Evolutionary conservation across 2,888 invertebrate genomes (phyloP).

Genomic region (Lasioglossum vierecki): DNA sequence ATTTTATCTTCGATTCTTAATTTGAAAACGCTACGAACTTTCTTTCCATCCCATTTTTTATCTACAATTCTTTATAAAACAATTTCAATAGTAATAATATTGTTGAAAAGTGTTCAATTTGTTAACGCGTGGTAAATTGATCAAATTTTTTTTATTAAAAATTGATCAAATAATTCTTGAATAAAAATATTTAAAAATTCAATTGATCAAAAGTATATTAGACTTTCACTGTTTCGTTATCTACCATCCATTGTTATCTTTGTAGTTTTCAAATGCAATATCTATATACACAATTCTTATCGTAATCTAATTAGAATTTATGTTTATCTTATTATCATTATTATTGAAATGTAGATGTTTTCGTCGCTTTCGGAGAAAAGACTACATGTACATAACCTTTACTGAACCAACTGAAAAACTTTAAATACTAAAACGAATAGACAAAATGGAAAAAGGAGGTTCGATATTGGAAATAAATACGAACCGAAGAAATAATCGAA

Average conservation of each 20-base stretch:
- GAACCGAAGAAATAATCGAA: constrained; percentile 27
- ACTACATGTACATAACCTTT: not conserved
- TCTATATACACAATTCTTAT: not conserved
- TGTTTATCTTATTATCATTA: not conserved
- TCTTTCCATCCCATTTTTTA: not conserved
- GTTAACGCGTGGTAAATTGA: too few species aligned
- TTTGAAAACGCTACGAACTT: too few species aligned
- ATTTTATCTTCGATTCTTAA: too few species aligned
- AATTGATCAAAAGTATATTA: not conserved
- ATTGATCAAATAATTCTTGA: not conserved
- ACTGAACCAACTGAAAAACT: not conserved
- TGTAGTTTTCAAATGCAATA: not conserved
- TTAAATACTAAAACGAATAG: not conserved
- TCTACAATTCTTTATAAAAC: not conserved
- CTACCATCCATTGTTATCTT: not conserved
- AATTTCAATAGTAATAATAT: not conserved
- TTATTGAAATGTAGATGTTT: not conserved
- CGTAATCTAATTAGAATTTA: not conserved
- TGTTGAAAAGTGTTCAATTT: not conserved
- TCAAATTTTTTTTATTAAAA: too few species aligned
- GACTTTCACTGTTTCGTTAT: not conserved
- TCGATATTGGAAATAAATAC: constrained; percentile 11
- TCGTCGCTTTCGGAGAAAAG: not conserved
- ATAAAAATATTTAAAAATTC: not conserved
- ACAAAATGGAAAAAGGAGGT: not conserved